Base-by-base conservation (phyloP, 1,140 invertebrate species). In the Anastatus disparis region DNA sequence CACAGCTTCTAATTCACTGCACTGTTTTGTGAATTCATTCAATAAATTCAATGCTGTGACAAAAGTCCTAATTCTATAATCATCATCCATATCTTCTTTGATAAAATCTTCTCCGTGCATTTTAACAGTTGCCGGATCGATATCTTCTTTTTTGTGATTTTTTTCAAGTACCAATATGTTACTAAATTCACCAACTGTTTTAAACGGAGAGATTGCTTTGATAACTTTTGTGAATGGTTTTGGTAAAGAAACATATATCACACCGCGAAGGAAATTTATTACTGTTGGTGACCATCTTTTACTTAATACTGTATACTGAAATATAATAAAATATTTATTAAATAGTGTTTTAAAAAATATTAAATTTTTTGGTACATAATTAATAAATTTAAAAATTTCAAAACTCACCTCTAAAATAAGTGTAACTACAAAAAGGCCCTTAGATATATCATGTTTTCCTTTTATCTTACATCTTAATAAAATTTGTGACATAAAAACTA, bases 401-500 rank as follows among this genome's bases (percentile, higher is more conserved):
- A 46, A 63, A 79, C 74, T 84, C 83, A 92, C 91, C 86, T 97
- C 94, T 77, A 93, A 82, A 42, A 92, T 84, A 48, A 96, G 80
- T 2, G 90, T 90, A 26, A 88, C 88, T 52, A 96, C 70, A 77
- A 95, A 95, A 24, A 97, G 81, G n/a, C 95, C 94, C 81, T 89
- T 90, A 12, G 93, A 87, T 75, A 96, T 86, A 73, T 95, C 92
- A 71, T 85, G 83, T 12, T 89, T 87, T 40, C 84, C 88, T 73
- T 87, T 89, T 27, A 94, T 87, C 74, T 84, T 87, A 71, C 89
- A 88, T 75, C 85, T 85, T 6, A 87, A 83, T 70, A 98, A 84
- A 72, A 97, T 92, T 81, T 96, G 91, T 38, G 90, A 89, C 85
- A 97, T 93, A 76, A 97, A 95, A 46, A 95, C 85, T 58, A 94